phyloP scores from a whole-genome alignment of 2,797 vertebrate species.

The Parotocinclus haroldoi region DNA sequence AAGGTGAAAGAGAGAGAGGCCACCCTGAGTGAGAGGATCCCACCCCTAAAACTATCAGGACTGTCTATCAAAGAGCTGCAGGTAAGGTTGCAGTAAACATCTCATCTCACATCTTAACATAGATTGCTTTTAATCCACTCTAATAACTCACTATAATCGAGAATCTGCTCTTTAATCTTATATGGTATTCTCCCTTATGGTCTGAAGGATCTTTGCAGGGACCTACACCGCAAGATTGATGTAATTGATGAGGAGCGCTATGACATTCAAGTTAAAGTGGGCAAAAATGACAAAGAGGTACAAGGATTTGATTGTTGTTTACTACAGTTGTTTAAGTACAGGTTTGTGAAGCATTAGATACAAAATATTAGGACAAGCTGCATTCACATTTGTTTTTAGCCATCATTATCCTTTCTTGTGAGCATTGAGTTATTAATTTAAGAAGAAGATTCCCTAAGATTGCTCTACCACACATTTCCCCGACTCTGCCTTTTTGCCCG shows the following conservation, averaged over 20 bases:
- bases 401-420: too few species aligned
- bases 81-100: slow-evolving; percentile 30
- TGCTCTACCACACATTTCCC: background rate
- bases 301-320: too few species aligned
- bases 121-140: background rate
- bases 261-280: slow-evolving; percentile 53
- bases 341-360: too few species aligned
- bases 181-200: background rate
- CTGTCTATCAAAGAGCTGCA: slow-evolving; percentile 61
- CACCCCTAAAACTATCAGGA: slow-evolving; percentile 56
- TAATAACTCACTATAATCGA: too few species aligned
- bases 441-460: background rate
- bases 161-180: too few species aligned
- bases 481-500: too few species aligned
- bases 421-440: background rate
- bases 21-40: slow-evolving; percentile 57
- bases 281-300: slow-evolving; percentile 65
- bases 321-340: too few species aligned
- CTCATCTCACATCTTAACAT: background rate
- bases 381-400: too few species aligned
- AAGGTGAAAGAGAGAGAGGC: slow-evolving; percentile 54
- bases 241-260: slow-evolving; percentile 58
- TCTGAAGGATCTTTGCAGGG: slow-evolving; percentile 64
- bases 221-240: slow-evolving; percentile 58
- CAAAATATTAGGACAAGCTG: too few species aligned